Percentiles rank a stretch among this genome's conserved stretches.
phyloP scores from a whole-genome alignment of 1,140 invertebrate genomes.

The Drosophila ambigua region DNA sequence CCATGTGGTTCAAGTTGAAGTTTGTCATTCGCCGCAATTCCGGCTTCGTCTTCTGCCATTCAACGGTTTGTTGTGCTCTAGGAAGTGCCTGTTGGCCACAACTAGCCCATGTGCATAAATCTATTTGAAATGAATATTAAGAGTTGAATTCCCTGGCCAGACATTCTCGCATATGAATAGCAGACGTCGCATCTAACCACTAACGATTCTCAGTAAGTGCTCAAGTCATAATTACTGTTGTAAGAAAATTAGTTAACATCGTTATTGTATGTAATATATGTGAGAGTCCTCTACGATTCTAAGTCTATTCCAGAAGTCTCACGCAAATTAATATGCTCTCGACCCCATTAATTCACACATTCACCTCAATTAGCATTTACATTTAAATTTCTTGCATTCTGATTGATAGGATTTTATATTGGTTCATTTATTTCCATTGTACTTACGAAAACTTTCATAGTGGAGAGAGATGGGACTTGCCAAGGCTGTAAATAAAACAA shows the following conservation, averaged over 20 bases:
- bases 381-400: conserved; percentile 19
- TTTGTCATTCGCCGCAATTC: conserved; percentile 51
- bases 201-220: neutral
- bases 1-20: conserved; percentile 69
- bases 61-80: conserved; percentile 27
- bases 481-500: conserved; percentile 67
- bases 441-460: conserved; percentile 83
- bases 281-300: conserved; percentile 17
- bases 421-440: conserved; percentile 29
- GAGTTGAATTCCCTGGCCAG: neutral
- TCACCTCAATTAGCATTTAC: conserved; percentile 13
- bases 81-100: conserved; percentile 39
- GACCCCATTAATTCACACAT: conserved; percentile 12
- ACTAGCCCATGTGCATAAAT: conserved; percentile 1
- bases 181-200: too few species aligned
- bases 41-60: conserved; percentile 8
- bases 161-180: too few species aligned
- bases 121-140: conserved; percentile 20
- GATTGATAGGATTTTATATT: conserved; percentile 4
- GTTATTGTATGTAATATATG: conserved; percentile 29
- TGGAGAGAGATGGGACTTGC: conserved; percentile 62
- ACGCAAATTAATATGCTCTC: conserved; percentile 18
- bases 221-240: neutral
- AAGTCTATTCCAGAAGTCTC: conserved; percentile 11
- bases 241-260: conserved; percentile 11